These are phyloP conservation scores for Drosophila obscura DNA, from an alignment of 1,140 invertebrate genomes.

Conservation along the genomic window DNA sequence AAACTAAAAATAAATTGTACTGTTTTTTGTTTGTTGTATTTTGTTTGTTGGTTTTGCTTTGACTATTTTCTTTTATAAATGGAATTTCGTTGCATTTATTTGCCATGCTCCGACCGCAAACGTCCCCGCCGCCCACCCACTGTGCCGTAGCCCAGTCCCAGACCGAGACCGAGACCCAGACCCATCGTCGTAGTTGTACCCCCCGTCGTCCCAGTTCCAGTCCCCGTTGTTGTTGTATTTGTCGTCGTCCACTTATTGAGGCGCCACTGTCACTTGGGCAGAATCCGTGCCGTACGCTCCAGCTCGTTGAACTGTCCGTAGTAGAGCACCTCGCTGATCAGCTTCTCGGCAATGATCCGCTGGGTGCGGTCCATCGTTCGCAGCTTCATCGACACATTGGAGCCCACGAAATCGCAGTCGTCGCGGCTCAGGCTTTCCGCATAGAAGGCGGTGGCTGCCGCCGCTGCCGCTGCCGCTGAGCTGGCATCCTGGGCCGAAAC, in stretches of 20 bases:
- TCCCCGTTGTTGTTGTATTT: neutral
- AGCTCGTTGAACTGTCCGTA: conserved; percentile 83
- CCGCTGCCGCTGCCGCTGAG: conserved; percentile 52
- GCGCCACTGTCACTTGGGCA: conserved; percentile 81
- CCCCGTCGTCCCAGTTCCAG: conserved; percentile 5
- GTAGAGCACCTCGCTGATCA: conserved; percentile 84
- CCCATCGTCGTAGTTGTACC: neutral
- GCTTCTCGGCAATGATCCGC: conserved; percentile 83
- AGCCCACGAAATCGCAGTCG: conserved; percentile 82
- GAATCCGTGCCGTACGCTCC: conserved; percentile 73
- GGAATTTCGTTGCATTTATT: conserved; percentile 63
- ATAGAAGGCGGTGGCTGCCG: conserved; percentile 70
- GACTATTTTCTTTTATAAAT: conserved; percentile 55
- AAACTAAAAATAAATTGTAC: conserved; percentile 75
- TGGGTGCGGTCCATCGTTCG: conserved; percentile 83
- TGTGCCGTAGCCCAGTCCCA: conserved; percentile 32
- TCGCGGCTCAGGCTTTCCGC: conserved; percentile 71
- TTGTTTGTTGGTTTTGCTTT: conserved; percentile 15
- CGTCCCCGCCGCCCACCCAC: conserved; percentile 25
- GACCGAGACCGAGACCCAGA: conserved; percentile 15
- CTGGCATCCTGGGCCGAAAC: conserved; percentile 66
- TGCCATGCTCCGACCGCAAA: conserved; percentile 57
- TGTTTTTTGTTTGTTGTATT: conserved; percentile 45
- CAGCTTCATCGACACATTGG: conserved; percentile 83
- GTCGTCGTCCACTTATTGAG: conserved; percentile 47